These are phyloP conservation scores for Pangasianodon hypophthalmus DNA, from an alignment of 2,113 vertebrate species.

Conservation along the genomic window DNA sequence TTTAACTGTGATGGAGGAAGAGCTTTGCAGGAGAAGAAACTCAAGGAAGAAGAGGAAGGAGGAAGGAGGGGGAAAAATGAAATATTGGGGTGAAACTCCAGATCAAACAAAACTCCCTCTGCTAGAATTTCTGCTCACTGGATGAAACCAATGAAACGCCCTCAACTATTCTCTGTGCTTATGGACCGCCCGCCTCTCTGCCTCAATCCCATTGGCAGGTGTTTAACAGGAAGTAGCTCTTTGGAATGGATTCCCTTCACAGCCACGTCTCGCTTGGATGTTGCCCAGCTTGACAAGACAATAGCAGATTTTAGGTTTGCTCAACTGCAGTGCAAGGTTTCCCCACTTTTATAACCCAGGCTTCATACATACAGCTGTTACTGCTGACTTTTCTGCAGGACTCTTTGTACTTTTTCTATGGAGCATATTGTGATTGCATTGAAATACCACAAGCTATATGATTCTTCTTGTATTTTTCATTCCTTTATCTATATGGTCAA, in stretches of 20 bases:
- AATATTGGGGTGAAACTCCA: slow-evolving; percentile 24
- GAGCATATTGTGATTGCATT: neutral
- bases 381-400: neutral
- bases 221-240: slow-evolving; percentile 44
- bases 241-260: slow-evolving; percentile 39
- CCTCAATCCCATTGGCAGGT: slow-evolving; percentile 37
- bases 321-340: slow-evolving; percentile 2
- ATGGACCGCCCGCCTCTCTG: neutral
- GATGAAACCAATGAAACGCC: slow-evolving; percentile 13
- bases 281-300: slow-evolving; percentile 52
- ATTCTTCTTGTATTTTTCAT: slow-evolving; percentile 31
- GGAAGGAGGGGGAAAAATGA: neutral
- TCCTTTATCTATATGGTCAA: neutral
- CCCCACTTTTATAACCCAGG: slow-evolving; percentile 7
- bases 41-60: neutral
- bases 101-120: slow-evolving; percentile 12
- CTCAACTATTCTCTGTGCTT: slow-evolving; percentile 25
- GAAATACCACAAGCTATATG: neutral
- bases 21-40: neutral
- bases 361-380: neutral
- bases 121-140: slow-evolving; percentile 13
- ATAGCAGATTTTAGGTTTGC: slow-evolving; percentile 40
- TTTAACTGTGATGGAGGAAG: neutral
- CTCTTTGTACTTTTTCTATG: neutral
- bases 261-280: slow-evolving; percentile 58